A percentile compares a stretch with the other conserved stretches of the same genome.
Evolutionary conservation across 2,888 invertebrate genomes (phyloP).

Genomic region (Habroteleia sp.): DNA sequence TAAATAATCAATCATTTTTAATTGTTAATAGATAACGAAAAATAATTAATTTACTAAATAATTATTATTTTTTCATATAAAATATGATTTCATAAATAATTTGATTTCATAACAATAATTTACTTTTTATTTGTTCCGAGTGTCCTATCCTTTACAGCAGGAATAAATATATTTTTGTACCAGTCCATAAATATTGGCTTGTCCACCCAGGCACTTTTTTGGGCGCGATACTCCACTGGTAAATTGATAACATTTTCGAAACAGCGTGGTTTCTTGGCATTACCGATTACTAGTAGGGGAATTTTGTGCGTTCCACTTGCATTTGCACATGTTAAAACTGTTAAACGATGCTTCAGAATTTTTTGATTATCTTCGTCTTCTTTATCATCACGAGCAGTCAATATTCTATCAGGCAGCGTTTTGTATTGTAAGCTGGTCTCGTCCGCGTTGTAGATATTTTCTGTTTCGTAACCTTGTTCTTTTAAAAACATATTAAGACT

Average conservation of each 20-base stretch:
- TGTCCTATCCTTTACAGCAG: conserved; percentile 16
- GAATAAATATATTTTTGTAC: conserved; percentile 31
- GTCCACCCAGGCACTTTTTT: conserved; percentile 21
- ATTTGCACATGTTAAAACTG: conserved; percentile 69
- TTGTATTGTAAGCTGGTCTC: conserved; percentile 19
- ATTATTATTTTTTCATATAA: not conserved
- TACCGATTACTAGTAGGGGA: conserved; percentile 54
- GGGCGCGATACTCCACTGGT: conserved; percentile 5
- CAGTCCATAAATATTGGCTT: conserved; percentile 8
- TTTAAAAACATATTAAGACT: conserved; percentile 7
- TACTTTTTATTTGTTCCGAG: conserved; percentile 21
- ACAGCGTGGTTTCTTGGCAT: conserved; percentile 12
- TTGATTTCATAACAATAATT: no score
- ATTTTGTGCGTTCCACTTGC: conserved; percentile 41
- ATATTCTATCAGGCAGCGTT: conserved; percentile 11
- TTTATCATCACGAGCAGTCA: conserved; percentile 14
- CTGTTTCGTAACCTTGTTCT: conserved; percentile 6
- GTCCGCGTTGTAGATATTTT: conserved; percentile 35
- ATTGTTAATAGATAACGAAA: not conserved
- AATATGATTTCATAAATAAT: no score
- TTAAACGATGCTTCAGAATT: conserved; percentile 17
- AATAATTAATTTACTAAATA: not conserved
- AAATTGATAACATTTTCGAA: conserved; percentile 1
- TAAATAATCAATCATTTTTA: not conserved
- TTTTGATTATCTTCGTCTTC: no score